These are phyloP conservation scores for Botrylloides violaceus DNA, from an alignment of 23 tunicate genomes.

Conservation along the genomic window DNA sequence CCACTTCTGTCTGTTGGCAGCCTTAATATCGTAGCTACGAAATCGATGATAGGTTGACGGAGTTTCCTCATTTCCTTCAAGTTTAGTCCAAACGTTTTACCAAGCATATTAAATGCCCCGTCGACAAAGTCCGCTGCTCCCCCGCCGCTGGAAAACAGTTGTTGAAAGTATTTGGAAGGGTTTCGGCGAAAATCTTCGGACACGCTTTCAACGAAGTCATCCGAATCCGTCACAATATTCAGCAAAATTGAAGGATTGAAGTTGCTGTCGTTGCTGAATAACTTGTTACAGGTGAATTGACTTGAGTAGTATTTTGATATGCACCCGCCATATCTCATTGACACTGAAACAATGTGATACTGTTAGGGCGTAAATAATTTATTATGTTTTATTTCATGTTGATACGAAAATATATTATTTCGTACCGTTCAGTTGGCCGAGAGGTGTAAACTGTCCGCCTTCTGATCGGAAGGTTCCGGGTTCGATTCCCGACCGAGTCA, in stretches of 20 bases:
- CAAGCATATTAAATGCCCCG: neutral
- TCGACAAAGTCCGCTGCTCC: neutral
- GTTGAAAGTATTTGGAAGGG: neutral
- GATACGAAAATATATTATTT: no score
- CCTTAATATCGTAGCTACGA: neutral
- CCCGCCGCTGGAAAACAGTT: neutral
- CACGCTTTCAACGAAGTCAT: slow-evolving; percentile 4
- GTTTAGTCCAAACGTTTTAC: neutral
- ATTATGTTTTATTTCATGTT: neutral
- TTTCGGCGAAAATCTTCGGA: neutral
- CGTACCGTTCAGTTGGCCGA: no score
- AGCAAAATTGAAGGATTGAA: slow-evolving; percentile 1
- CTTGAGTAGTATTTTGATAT: neutral
- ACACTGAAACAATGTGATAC: neutral
- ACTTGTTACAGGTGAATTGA: neutral
- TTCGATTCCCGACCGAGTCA: no score
- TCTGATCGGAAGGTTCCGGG: no score
- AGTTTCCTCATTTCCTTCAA: neutral
- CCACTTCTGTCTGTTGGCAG: neutral
- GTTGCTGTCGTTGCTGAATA: slow-evolving; percentile 1
- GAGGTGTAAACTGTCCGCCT: no score
- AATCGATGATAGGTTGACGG: neutral
- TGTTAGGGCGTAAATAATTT: neutral
- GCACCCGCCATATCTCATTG: slow-evolving; percentile 8
- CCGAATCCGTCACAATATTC: slow-evolving; percentile 11